These are phyloP conservation scores for Protodeltote pygarga DNA, from an alignment of 2,888 invertebrate genomes.

Conservation along the genomic window DNA sequence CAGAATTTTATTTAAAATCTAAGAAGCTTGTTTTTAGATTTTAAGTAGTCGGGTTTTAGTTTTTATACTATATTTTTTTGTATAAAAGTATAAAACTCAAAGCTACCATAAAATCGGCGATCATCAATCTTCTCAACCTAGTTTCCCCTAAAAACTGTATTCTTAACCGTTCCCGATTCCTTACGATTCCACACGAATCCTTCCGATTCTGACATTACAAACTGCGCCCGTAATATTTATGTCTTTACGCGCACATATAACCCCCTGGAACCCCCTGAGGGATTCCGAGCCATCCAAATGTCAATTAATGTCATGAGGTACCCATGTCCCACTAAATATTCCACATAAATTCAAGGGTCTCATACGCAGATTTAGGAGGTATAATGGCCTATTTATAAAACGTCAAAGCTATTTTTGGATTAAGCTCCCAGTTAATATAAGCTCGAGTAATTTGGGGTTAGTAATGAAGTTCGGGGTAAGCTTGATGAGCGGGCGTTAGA, in stretches of 20 bases:
- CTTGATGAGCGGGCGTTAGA: background rate
- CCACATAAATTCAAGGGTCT: conserved; percentile 34
- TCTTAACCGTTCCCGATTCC: conserved; percentile 4
- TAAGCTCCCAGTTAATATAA: conserved; percentile 32
- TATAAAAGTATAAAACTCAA: background rate
- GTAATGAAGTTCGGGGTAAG: conserved; percentile 5
- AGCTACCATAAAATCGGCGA: conserved; percentile 11
- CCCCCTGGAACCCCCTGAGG: conserved; percentile 44
- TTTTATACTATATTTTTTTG: too few species aligned
- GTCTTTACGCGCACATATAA: conserved; percentile 36
- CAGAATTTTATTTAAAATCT: too few species aligned
- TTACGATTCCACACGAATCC: conserved; percentile 7
- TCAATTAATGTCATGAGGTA: conserved; percentile 55
- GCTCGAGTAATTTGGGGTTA: conserved; percentile 27
- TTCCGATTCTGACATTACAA: conserved; percentile 16
- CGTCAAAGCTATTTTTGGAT: conserved; percentile 34
- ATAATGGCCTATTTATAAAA: conserved; percentile 46
- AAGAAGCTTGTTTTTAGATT: too few species aligned
- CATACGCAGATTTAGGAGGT: conserved; percentile 34
- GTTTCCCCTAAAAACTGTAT: conserved; percentile 24
- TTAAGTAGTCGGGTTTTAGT: too few species aligned
- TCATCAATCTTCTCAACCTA: conserved; percentile 30
- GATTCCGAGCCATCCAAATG: conserved; percentile 49
- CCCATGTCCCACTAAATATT: conserved; percentile 46
- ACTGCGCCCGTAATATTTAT: conserved; percentile 42